Conservation (phyloP, 2,888 invertebrate species). For the Syrista parreyssii region DNA sequence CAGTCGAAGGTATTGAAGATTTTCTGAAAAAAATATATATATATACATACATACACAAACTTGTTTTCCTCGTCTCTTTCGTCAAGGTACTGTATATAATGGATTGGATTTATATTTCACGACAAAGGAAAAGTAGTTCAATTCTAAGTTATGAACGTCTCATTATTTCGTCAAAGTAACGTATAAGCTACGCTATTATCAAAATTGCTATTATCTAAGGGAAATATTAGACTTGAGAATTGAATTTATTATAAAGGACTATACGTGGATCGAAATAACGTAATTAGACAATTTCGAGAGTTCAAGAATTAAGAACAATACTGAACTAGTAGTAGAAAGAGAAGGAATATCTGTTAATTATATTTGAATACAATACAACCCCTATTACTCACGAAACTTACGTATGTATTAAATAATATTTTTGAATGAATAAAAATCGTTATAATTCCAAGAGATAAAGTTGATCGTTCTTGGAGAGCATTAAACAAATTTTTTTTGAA, state of each 20-base stretch:
- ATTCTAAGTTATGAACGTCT: background rate
- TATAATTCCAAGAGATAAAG: background rate
- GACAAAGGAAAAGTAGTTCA: background rate
- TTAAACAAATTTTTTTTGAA: background rate
- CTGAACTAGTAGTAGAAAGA: background rate
- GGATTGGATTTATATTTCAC: background rate
- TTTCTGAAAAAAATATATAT: conserved; percentile 74
- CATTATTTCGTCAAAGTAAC: background rate
- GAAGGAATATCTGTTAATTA: background rate
- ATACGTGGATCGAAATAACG: background rate
- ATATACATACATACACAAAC: background rate
- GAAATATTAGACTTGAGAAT: background rate
- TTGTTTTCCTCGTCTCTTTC: background rate
- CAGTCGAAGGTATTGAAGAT: conserved; percentile 87
- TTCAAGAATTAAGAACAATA: background rate
- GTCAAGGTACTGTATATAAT: background rate
- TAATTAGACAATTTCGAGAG: background rate
- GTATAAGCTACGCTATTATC: background rate
- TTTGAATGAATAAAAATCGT: background rate
- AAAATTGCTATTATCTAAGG: background rate
- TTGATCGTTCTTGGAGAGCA: background rate
- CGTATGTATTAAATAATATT: background rate
- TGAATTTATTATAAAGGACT: background rate
- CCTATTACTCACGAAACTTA: too few species aligned
- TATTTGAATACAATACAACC: background rate